Evolutionary conservation across 2,888 invertebrate genomes (phyloP), one percentile per base, ranked within the genome.

Genomic region (Baccha elongata): DNA sequence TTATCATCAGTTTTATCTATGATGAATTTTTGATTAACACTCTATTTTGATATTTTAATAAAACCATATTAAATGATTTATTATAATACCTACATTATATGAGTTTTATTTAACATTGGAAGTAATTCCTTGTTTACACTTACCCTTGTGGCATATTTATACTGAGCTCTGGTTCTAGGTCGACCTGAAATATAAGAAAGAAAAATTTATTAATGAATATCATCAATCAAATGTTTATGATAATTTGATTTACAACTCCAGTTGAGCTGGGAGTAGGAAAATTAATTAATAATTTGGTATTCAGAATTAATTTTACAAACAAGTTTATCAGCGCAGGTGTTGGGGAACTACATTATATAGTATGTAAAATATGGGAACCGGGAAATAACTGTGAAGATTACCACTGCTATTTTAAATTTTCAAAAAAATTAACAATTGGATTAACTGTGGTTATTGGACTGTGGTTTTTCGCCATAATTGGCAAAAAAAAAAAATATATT

Each of bases 81-180:
- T 69, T 71, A 40, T 68, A 65, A 8, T 32, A 32, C 29, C 44
- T 42, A 44, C 37, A 50, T 53, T 50, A 35, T 35, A 15, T 55
- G 21, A 55, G n/a, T 21, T 48, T 62, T 35, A 46, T 48, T 32
- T 32, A 32, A 44, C 44, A 64, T 21, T 64, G 35, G 11, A 37
- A 15, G 3, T 32, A 53, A 55, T 42, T 68, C 44, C 32, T 15
- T 50, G 19, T 62, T 35, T 35, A 19, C 29, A 95, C 96, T 96
- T 92, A 96, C 96, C 95, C 94, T 88, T 94, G 93, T 90, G 95
- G 93, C 88, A 92, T 93, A 91, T 95, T 94, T 85, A 95, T 94
- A 91, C 94, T 94, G 76, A 95, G 93, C 91, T 95, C 94, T 86
- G 94, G 94, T 91, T 96, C 95, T 90, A 94, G 94, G 90, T 95